A percentile compares a stretch with the other conserved stretches of the same genome.
phyloP scores from a whole-genome alignment of 2,888 invertebrate genomes.

The Itoplectis maculator region DNA sequence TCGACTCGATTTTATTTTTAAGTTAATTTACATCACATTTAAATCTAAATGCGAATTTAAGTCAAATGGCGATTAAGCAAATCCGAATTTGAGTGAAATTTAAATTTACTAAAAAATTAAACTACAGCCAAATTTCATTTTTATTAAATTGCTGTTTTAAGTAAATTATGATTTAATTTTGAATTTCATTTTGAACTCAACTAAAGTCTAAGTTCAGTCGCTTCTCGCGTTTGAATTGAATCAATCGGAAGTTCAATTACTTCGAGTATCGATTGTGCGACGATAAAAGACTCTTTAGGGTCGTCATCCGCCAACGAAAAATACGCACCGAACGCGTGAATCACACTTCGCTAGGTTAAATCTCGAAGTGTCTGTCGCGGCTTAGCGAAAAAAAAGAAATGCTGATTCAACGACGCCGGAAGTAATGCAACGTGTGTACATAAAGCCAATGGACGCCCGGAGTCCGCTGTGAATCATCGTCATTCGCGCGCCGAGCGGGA shows the following conservation, averaged over 20 bases:
- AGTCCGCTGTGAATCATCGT: constrained; percentile 67
- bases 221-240: no score
- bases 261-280: background rate
- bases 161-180: no score
- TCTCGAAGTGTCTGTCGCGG: constrained; percentile 43
- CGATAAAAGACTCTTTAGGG: background rate
- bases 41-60: no score
- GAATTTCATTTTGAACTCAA: no score
- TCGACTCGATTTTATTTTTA: no score
- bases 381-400: constrained; percentile 61
- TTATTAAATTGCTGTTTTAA: no score
- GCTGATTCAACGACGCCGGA: constrained; percentile 79
- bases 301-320: constrained; percentile 27
- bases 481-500: constrained; percentile 27
- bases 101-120: no score
- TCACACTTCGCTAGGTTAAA: constrained; percentile 25
- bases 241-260: background rate
- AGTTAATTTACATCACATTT: no score
- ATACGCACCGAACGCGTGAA: constrained; percentile 26
- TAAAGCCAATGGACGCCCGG: constrained; percentile 70
- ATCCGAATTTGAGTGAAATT: no score
- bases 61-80: no score
- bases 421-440: constrained; percentile 71
- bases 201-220: no score
- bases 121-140: no score